These are phyloP conservation scores for Ranitomeya imitator DNA, from an alignment of 2,113 vertebrate species.

Conservation along the genomic window DNA sequence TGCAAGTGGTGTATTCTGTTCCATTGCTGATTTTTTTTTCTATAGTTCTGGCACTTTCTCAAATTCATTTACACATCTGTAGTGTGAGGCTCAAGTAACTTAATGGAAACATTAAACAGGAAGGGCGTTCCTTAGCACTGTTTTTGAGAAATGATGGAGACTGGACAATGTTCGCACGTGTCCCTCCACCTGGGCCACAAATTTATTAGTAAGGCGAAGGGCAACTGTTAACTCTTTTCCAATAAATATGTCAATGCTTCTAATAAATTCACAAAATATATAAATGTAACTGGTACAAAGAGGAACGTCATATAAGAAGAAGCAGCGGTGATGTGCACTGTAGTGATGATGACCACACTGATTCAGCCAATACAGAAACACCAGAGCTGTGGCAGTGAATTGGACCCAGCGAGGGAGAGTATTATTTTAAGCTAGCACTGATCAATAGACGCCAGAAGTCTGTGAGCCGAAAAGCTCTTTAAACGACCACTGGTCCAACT, in stretches of 20 bases:
- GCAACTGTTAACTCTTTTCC: not conserved
- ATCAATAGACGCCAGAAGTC: too few species aligned
- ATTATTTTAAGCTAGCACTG: too few species aligned
- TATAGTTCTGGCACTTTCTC: slow-evolving; percentile 8
- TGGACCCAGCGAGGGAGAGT: too few species aligned
- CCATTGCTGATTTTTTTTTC: not conserved
- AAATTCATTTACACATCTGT: slow-evolving; percentile 39
- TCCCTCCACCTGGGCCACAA: not conserved
- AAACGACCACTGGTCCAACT: too few species aligned
- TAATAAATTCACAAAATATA: not conserved
- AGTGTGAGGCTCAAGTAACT: not conserved
- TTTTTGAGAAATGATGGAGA: slow-evolving; percentile 12
- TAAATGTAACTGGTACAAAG: too few species aligned
- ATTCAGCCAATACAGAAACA: too few species aligned
- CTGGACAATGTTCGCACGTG: slow-evolving; percentile 6
- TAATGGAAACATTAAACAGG: slow-evolving; percentile 37
- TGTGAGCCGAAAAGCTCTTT: too few species aligned
- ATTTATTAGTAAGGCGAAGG: not conserved
- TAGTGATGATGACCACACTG: too few species aligned
- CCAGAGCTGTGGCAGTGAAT: too few species aligned
- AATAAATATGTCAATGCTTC: not conserved
- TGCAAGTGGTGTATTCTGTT: slow-evolving; percentile 18
- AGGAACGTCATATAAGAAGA: too few species aligned
- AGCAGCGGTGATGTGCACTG: too few species aligned
- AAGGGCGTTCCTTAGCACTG: slow-evolving; percentile 31